A percentile compares a stretch with the other conserved stretches of the same genome.
Evolutionary conservation across 2,113 vertebrate species (phyloP).

Genomic region (Odontesthes bonariensis): DNA sequence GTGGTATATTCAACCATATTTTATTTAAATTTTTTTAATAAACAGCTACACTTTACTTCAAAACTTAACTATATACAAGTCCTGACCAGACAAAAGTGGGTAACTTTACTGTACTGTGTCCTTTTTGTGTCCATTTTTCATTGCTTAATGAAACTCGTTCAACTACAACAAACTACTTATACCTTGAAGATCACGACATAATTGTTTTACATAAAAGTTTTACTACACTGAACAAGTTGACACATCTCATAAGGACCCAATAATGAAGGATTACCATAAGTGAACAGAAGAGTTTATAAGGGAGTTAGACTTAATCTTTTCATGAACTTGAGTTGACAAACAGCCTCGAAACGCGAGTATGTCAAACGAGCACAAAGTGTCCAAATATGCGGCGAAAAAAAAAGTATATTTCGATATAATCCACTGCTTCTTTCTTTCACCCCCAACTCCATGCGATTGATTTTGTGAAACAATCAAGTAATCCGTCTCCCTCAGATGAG

Average conservation of each 20-base stretch:
- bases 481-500: slow-evolving; percentile 85
- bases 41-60: slow-evolving; percentile 13
- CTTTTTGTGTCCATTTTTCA: not conserved
- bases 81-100: not conserved
- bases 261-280: not conserved
- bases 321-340: no score
- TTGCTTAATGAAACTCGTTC: not conserved
- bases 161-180: not conserved
- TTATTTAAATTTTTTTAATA: slow-evolving; percentile 29
- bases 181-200: not conserved
- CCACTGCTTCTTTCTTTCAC: not conserved
- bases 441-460: not conserved
- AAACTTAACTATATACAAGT: slow-evolving; percentile 61
- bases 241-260: not conserved
- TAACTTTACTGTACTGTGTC: not conserved
- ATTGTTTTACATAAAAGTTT: no score
- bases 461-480: not conserved
- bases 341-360: no score
- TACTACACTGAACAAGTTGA: not conserved
- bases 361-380: no score
- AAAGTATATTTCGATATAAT: not conserved
- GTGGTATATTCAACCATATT: no score
- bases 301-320: no score
- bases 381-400: no score
- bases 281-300: no score